phyloP scores from a whole-genome alignment of 1,140 invertebrate genomes.

The Sitophilus oryzae region DNA sequence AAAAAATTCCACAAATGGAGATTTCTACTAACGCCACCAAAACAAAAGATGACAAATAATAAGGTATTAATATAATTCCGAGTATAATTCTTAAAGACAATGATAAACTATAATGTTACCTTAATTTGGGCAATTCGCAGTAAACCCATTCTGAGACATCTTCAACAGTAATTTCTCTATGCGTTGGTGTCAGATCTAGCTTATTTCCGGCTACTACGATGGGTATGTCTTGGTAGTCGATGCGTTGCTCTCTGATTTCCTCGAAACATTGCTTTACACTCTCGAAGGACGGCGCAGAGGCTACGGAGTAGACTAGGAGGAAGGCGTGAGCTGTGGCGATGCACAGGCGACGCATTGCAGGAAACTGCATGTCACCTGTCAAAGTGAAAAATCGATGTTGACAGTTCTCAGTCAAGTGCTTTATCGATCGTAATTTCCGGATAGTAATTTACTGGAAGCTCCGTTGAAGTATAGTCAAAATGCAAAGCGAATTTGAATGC shows the following conservation, averaged over 20 bases:
- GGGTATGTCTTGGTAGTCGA: conserved; percentile 74
- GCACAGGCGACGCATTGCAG: conserved; percentile 77
- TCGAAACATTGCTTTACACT: conserved; percentile 76
- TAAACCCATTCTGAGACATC: conserved; percentile 76
- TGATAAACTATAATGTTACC: too few species aligned
- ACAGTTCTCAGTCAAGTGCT: not conserved
- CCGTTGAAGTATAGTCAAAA: too few species aligned
- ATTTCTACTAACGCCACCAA: too few species aligned
- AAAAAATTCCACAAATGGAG: too few species aligned
- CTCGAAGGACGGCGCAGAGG: conserved; percentile 66
- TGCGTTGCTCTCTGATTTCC: conserved; percentile 73
- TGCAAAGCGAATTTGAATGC: too few species aligned
- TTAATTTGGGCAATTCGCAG: conserved; percentile 66
- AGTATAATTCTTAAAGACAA: too few species aligned
- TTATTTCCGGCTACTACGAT: conserved; percentile 85
- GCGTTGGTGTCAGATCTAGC: conserved; percentile 60
- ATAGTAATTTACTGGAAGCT: too few species aligned
- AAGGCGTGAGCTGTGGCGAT: conserved; percentile 88
- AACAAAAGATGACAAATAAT: too few species aligned
- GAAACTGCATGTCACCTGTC: conserved; percentile 74
- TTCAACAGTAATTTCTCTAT: conserved; percentile 64
- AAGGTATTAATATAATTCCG: too few species aligned
- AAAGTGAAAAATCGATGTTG: not conserved
- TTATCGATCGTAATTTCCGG: not conserved
- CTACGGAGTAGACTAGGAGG: conserved; percentile 82